These are phyloP conservation scores for Bos javanicus DNA, from an alignment of 2,113 vertebrate species.

Conservation along the genomic window DNA sequence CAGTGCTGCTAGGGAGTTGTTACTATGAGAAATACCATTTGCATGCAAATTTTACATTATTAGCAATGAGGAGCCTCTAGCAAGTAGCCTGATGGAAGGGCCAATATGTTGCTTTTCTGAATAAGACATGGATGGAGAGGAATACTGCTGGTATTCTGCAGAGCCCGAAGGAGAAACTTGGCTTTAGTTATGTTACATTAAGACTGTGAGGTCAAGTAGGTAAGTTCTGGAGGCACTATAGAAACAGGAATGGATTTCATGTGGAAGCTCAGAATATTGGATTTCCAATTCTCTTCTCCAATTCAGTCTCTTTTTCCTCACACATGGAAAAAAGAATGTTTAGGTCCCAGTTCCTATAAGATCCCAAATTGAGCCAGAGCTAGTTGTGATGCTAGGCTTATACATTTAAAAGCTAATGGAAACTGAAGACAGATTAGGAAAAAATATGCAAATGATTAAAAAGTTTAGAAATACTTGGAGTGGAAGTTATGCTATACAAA, in stretches of 20 bases:
- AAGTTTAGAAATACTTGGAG: neutral
- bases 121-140: neutral
- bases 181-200: neutral
- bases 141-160: neutral
- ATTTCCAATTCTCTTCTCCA: neutral
- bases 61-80: slow-evolving; percentile 31
- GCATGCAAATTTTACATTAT: slow-evolving; percentile 45
- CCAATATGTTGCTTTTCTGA: slow-evolving; percentile 2
- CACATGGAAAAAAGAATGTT: slow-evolving; percentile 15
- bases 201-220: neutral
- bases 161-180: neutral
- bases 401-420: slow-evolving; percentile 23
- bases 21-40: slow-evolving; percentile 37
- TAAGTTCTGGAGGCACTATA: neutral
- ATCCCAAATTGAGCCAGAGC: neutral
- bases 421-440: slow-evolving; percentile 21
- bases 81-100: neutral
- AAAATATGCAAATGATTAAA: slow-evolving; percentile 6
- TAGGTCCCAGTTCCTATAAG: neutral
- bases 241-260: neutral
- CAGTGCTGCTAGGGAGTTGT: slow-evolving; percentile 16
- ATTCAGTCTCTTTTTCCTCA: neutral
- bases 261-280: neutral
- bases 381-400: slow-evolving; percentile 17
- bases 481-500: neutral